Evolutionary conservation across 37 sponge, comb jelly and placozoan genomes (phyloP).

Genomic region (Crambe crambe): DNA sequence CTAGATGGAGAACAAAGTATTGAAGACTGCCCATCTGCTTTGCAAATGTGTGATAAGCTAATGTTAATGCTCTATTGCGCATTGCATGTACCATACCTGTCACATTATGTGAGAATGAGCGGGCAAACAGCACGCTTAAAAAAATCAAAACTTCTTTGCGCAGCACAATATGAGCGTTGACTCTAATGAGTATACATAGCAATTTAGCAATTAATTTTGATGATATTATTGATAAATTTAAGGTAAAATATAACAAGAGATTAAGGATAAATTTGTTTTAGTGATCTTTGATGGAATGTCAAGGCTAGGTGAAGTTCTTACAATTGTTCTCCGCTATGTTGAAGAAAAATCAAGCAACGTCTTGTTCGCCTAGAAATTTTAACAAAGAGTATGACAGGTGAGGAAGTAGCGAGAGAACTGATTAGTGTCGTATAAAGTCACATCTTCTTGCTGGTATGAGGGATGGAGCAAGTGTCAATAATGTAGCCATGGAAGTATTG

Average conservation of each 20-base stretch:
- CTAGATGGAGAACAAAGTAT: not conserved
- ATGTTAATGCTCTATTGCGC: not conserved
- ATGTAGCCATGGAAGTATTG: too few species aligned
- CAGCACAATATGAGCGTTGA: not conserved
- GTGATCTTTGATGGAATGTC: too few species aligned
- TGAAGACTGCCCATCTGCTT: not conserved
- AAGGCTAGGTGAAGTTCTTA: too few species aligned
- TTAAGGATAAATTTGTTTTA: too few species aligned
- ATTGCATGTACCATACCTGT: not conserved
- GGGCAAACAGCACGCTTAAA: not conserved
- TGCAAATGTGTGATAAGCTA: not conserved
- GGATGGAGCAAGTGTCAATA: too few species aligned
- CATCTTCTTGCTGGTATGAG: too few species aligned
- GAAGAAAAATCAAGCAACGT: too few species aligned
- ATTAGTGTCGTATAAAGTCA: too few species aligned
- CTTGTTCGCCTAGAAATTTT: too few species aligned
- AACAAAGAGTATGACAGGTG: too few species aligned
- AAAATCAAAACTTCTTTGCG: not conserved
- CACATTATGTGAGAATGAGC: not conserved
- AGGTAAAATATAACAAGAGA: not conserved
- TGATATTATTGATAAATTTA: not conserved
- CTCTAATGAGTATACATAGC: not conserved
- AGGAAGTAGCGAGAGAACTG: too few species aligned
- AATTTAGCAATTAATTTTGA: not conserved
- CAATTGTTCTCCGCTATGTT: too few species aligned